Evolutionary conservation across 1,140 invertebrate species (phyloP).

Genomic region (Lithobius niger): DNA sequence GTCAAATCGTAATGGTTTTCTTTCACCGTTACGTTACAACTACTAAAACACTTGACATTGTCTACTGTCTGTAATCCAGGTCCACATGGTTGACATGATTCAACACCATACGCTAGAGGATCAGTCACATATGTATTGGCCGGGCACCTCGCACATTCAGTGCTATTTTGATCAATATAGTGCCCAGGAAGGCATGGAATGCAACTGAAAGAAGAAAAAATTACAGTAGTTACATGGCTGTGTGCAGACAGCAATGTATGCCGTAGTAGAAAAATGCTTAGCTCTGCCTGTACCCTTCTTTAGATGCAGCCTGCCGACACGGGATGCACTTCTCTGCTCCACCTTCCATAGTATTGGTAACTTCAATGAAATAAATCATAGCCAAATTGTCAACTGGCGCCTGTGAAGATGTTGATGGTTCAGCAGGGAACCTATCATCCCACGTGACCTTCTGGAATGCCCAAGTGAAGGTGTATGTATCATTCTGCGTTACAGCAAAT

Average conservation of each 20-base stretch:
- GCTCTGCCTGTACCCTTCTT: constrained; percentile 14
- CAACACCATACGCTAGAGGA: constrained; percentile 31
- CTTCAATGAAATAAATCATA: constrained; percentile 41
- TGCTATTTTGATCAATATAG: constrained; percentile 29
- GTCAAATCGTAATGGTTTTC: constrained; percentile 35
- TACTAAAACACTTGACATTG: constrained; percentile 29
- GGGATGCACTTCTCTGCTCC: constrained; percentile 40
- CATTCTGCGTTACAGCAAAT: constrained; percentile 34
- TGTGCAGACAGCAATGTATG: not conserved
- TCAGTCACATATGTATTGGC: constrained; percentile 36
- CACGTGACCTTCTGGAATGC: constrained; percentile 39
- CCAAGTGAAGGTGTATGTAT: constrained; percentile 40
- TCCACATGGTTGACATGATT: constrained; percentile 40
- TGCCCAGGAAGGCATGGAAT: constrained; percentile 41
- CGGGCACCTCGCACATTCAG: constrained; percentile 35
- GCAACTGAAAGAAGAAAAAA: constrained; percentile 28
- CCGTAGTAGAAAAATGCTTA: constrained; percentile 1
- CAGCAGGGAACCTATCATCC: constrained; percentile 20
- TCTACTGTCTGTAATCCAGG: constrained; percentile 30
- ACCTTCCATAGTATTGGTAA: constrained; percentile 45
- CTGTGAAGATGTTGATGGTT: constrained; percentile 19
- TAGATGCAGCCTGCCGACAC: constrained; percentile 35
- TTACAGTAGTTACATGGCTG: not conserved
- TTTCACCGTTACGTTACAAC: constrained; percentile 29
- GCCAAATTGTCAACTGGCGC: constrained; percentile 28